These are phyloP conservation scores for Porites divaricata DNA, from an alignment of 92 coral and sea anemone species.

Conservation along the genomic window DNA sequence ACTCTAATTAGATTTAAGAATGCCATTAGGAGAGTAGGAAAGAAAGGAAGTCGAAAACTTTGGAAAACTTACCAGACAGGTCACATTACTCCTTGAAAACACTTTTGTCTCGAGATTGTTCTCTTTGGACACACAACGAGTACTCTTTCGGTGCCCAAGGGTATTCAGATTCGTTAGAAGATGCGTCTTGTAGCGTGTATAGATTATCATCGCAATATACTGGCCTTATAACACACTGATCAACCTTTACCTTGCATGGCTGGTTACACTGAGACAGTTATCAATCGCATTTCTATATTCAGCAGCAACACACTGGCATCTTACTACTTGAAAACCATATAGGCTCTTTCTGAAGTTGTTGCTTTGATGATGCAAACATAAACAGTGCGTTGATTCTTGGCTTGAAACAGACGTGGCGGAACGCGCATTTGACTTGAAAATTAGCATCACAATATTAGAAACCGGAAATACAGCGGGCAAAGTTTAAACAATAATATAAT, in stretches of 20 bases:
- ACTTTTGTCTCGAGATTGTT: not conserved
- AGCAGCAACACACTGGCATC: not conserved
- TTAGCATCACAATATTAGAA: not conserved
- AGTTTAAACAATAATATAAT: not conserved
- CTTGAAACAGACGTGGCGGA: not conserved
- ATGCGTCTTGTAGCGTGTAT: not conserved
- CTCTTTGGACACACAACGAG: not conserved
- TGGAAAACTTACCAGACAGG: not conserved
- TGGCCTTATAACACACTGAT: not conserved
- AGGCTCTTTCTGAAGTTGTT: no score
- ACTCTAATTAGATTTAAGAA: not conserved
- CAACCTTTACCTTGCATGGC: not conserved
- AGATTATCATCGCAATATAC: slow-evolving; percentile 9
- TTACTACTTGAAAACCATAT: not conserved
- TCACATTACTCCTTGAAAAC: not conserved
- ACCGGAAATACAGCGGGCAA: not conserved
- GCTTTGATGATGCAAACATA: not conserved
- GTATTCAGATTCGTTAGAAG: not conserved
- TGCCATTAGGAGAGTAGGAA: not conserved
- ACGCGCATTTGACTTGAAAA: not conserved
- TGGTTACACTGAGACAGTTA: not conserved
- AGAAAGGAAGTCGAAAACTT: not conserved
- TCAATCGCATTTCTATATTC: not conserved
- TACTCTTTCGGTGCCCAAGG: not conserved
- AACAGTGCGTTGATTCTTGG: not conserved